Percentiles rank a stretch among this genome's conserved stretches.
These are phyloP conservation scores for Danaus plexippus DNA, from an alignment of 1,140 invertebrate species.

Conservation along the genomic window DNA sequence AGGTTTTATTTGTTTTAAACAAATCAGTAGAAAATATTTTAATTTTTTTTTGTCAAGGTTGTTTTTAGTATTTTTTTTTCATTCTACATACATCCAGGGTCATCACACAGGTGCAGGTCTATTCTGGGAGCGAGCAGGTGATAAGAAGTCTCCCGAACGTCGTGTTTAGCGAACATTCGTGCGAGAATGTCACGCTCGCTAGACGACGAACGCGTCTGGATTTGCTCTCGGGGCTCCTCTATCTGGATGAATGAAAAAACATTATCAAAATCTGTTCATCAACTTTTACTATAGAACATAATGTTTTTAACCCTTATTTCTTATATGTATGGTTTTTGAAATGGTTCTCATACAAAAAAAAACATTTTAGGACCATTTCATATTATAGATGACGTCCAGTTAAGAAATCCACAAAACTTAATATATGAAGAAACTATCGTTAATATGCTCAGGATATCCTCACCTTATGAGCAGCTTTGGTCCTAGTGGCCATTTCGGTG, in stretches of 20 bases:
- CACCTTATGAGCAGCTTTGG: slow-evolving; percentile 93
- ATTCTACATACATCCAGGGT: slow-evolving; percentile 82
- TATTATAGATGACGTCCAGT: no score
- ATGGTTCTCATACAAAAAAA: not conserved
- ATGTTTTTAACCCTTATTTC: no score
- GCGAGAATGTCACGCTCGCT: slow-evolving; percentile 55
- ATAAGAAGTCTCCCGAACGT: slow-evolving; percentile 97
- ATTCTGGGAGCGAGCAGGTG: slow-evolving; percentile 95
- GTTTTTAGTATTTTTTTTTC: not conserved
- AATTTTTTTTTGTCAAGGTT: no score
- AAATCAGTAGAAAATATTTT: no score
- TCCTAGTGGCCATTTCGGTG: slow-evolving; percentile 86
- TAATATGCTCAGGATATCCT: not conserved
- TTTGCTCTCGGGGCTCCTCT: slow-evolving; percentile 51
- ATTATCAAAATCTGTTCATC: no score
- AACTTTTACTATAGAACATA: no score
- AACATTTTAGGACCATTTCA: not conserved
- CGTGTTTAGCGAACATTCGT: slow-evolving; percentile 87
- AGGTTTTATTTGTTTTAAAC: no score
- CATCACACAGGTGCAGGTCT: slow-evolving; percentile 97
- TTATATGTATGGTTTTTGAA: no score
- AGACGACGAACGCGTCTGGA: slow-evolving; percentile 35
- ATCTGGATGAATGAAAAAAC: slow-evolving; percentile 27
- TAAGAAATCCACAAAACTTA: no score
- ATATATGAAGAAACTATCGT: no score